Conservation (phyloP, 2,113 vertebrate species). For the Nibea albiflora region DNA sequence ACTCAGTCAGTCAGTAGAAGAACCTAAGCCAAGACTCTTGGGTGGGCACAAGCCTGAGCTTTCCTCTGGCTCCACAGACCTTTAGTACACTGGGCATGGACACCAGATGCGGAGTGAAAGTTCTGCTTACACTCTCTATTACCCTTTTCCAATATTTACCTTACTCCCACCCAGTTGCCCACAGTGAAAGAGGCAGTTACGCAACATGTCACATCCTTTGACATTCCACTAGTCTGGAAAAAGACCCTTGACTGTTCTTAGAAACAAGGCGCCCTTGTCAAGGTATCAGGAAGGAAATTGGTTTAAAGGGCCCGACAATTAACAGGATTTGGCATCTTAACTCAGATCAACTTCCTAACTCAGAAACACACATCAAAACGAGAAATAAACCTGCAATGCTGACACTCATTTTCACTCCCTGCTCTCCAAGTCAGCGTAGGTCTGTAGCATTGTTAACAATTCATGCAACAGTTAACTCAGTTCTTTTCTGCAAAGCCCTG, state of each 20-base stretch:
- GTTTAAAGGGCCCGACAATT: constrained; percentile 2
- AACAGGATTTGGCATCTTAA: not conserved
- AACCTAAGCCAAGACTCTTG: constrained; percentile 9
- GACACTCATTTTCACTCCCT: not conserved
- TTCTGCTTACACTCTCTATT: constrained; percentile 44
- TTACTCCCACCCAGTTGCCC: constrained; percentile 48
- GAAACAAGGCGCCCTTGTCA: constrained; percentile 62
- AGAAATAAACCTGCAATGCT: not conserved
- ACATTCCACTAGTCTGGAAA: constrained; percentile 61
- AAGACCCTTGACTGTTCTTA: constrained; percentile 53
- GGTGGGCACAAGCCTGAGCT: constrained; percentile 41
- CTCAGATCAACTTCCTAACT: constrained; percentile 25
- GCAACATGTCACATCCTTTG: constrained; percentile 68
- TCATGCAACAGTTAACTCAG: not conserved
- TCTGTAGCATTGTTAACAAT: not conserved
- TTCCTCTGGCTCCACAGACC: constrained; percentile 24
- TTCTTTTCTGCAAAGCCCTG: not conserved
- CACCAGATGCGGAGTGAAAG: constrained; percentile 57
- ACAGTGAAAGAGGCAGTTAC: constrained; percentile 55
- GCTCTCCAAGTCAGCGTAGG: not conserved
- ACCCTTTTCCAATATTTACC: constrained; percentile 61
- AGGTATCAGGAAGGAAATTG: constrained; percentile 59
- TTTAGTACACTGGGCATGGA: constrained; percentile 3
- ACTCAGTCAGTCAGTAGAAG: constrained; percentile 28
- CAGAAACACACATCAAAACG: constrained; percentile 1